Conservation (phyloP, 2,113 vertebrate species). For the Osmerus mordax region DNA sequence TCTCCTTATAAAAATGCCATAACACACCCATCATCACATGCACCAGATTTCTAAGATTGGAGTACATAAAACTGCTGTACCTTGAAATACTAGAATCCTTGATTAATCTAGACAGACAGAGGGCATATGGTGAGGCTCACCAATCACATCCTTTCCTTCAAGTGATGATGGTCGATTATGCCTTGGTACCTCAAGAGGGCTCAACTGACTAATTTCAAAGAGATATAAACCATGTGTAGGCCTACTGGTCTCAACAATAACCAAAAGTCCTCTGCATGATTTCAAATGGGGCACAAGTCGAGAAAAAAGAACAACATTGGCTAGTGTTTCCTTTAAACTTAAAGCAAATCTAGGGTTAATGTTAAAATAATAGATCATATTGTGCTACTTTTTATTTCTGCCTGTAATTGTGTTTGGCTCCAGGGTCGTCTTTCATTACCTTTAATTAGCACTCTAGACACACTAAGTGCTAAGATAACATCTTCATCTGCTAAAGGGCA, state of each 20-base stretch:
- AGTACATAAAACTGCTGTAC: conserved; percentile 1
- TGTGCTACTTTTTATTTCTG: conserved; percentile 31
- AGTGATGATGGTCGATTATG: not conserved
- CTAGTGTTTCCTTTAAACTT: not conserved
- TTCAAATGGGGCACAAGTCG: conserved; percentile 40
- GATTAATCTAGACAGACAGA: not conserved
- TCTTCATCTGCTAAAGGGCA: conserved; percentile 46
- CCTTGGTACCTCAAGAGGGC: conserved; percentile 3
- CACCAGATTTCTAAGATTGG: not conserved
- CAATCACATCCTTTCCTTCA: conserved; percentile 3
- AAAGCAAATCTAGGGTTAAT: not conserved
- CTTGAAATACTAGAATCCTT: not conserved
- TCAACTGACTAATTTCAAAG: conserved; percentile 24
- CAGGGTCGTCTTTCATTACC: conserved; percentile 50
- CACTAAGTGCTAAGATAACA: conserved; percentile 27
- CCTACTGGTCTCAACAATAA: conserved; percentile 28
- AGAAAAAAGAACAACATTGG: not conserved
- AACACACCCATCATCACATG: not conserved
- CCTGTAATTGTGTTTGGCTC: conserved; percentile 54
- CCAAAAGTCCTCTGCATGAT: conserved; percentile 13
- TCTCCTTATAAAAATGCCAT: conserved; percentile 9
- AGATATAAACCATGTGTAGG: conserved; percentile 14
- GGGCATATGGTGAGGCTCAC: not conserved
- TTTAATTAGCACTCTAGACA: conserved; percentile 64
- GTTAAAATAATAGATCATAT: conserved; percentile 32